Conservation (phyloP, 2,113 vertebrate species). For the Cottus gobio region DNA sequence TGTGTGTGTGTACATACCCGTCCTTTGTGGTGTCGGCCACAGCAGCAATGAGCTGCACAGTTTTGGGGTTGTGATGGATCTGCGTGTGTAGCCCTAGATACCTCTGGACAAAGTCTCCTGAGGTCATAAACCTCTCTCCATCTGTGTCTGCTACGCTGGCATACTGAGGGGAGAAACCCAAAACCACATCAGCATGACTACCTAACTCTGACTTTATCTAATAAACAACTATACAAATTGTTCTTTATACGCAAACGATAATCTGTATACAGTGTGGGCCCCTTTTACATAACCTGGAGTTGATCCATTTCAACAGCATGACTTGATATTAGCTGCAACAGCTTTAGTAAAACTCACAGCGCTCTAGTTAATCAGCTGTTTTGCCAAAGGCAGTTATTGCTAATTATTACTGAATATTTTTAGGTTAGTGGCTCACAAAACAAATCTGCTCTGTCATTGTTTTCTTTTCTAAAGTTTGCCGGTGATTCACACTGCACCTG, state of each 20-base stretch:
- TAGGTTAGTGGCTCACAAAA: not conserved
- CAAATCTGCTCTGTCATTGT: not conserved
- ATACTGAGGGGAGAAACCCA: constrained; percentile 81
- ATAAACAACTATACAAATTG: not conserved
- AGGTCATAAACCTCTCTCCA: constrained; percentile 96
- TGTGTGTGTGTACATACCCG: constrained; percentile 84
- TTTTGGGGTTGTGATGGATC: constrained; percentile 92
- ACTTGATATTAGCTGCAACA: constrained; percentile 13
- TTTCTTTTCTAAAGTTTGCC: not conserved
- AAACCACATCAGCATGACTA: not conserved
- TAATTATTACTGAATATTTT: not conserved
- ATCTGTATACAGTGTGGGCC: not conserved
- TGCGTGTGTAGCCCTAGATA: constrained; percentile 95
- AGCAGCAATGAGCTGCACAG: constrained; percentile 94
- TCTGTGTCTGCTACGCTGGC: constrained; percentile 91
- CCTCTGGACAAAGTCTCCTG: constrained; percentile 94
- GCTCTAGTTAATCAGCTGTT: not conserved
- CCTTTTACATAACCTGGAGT: not conserved
- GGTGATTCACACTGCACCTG: not conserved
- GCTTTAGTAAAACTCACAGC: constrained; percentile 6
- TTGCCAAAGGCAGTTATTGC: not conserved
- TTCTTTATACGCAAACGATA: not conserved
- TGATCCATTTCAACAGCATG: constrained; percentile 7
- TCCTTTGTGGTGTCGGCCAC: constrained; percentile 99
- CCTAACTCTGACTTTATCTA: not conserved